Conservation (phyloP, 2,797 vertebrate genomes). For the Myotis findleyi region DNA sequence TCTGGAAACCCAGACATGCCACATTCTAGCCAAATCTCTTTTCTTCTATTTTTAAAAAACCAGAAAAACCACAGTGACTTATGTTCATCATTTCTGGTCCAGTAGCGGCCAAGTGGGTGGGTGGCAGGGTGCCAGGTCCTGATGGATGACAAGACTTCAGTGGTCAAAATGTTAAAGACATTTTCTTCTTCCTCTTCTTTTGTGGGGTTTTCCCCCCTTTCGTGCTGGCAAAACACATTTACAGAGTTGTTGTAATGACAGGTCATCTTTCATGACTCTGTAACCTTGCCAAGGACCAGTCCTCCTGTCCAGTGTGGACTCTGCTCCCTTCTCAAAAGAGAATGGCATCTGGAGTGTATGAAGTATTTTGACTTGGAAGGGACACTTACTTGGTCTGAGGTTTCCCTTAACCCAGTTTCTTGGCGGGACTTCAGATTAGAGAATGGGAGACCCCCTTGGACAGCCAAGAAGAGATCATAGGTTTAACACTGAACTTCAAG, state of each 20-base stretch:
- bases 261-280: constrained; percentile 67
- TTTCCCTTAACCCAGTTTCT: constrained; percentile 50
- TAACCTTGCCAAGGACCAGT: constrained; percentile 33
- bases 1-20: constrained; percentile 57
- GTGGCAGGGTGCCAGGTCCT: constrained; percentile 80
- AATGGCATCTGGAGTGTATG: background rate
- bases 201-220: constrained; percentile 43
- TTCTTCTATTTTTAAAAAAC: constrained; percentile 80
- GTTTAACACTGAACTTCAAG: background rate
- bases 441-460: background rate
- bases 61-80: constrained; percentile 81
- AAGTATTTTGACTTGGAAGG: constrained; percentile 27
- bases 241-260: constrained; percentile 69
- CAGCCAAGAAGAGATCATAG: background rate
- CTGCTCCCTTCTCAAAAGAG: background rate
- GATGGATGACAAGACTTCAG: constrained; percentile 79
- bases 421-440: constrained; percentile 11
- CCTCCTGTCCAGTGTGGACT: background rate
- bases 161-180: constrained; percentile 81
- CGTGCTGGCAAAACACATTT: constrained; percentile 70
- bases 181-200: constrained; percentile 54
- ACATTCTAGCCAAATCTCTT: constrained; percentile 63
- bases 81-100: constrained; percentile 76
- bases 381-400: background rate
- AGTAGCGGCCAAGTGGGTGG: constrained; percentile 71